Evolutionary conservation across 2,888 invertebrate species (phyloP).

Genomic region (Diplolepis rosae): DNA sequence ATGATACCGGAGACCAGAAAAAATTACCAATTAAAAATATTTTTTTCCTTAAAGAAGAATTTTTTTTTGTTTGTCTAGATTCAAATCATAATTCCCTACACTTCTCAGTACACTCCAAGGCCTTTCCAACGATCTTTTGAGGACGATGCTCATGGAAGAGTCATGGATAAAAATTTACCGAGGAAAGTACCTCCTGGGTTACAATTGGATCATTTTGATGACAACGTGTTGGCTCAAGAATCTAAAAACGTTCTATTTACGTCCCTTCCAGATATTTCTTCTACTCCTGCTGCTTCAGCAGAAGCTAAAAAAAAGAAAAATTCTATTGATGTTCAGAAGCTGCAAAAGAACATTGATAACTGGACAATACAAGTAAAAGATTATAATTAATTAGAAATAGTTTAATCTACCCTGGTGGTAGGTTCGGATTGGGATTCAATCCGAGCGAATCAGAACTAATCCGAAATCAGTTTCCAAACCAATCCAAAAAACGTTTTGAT

Average conservation of each 20-base stretch:
- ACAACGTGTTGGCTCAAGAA: slow-evolving; percentile 54
- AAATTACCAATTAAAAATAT: slow-evolving; percentile 65
- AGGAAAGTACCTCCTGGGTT: slow-evolving; percentile 35
- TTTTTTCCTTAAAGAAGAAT: too few relatives aligned
- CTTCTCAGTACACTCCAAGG: slow-evolving; percentile 77
- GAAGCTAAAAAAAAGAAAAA: slow-evolving; percentile 60
- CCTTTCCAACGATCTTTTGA: slow-evolving; percentile 73
- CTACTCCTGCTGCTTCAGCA: slow-evolving; percentile 11
- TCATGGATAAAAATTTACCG: slow-evolving; percentile 50
- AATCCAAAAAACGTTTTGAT: too few relatives aligned
- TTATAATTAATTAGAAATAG: slow-evolving; percentile 22
- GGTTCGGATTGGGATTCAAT: too few relatives aligned
- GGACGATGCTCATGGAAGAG: slow-evolving; percentile 48
- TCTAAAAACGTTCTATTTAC: slow-evolving; percentile 49
- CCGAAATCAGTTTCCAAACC: too few relatives aligned
- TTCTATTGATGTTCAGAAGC: slow-evolving; percentile 82
- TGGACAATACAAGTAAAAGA: slow-evolving; percentile 79
- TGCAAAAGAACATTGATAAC: slow-evolving; percentile 89
- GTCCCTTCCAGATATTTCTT: slow-evolving; percentile 40
- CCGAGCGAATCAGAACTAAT: too few relatives aligned
- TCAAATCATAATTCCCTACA: slow-evolving; percentile 89
- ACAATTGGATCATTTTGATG: slow-evolving; percentile 37
- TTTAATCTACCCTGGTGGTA: too few relatives aligned
- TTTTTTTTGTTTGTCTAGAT: too few relatives aligned
- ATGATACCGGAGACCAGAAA: neutral